Evolutionary conservation across 2,888 invertebrate species (phyloP).

Genomic region (Tipula unca): DNA sequence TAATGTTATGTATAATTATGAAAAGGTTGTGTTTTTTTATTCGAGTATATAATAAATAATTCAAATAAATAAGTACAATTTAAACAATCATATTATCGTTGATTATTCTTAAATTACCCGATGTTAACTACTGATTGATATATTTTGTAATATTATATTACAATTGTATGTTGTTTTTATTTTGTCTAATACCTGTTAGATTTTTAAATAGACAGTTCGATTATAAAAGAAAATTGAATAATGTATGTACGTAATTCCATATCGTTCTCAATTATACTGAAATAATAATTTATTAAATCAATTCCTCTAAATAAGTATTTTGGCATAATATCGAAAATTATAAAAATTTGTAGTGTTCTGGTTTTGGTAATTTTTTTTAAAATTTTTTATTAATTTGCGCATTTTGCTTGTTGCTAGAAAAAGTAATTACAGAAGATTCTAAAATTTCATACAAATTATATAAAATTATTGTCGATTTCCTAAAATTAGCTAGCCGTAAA

Average conservation of each 20-base stretch:
- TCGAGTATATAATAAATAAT: not conserved
- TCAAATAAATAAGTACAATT: not conserved
- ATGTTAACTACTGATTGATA: not conserved
- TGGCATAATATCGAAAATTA: not conserved
- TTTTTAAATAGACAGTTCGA: not conserved
- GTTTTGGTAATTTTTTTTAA: not conserved
- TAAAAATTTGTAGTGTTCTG: not conserved
- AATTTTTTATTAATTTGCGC: not conserved
- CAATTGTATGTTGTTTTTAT: not conserved
- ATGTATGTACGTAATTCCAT: not conserved
- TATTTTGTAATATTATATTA: not conserved
- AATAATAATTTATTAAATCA: not conserved
- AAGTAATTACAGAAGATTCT: not conserved
- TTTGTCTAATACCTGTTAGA: not conserved
- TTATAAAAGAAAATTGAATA: not conserved
- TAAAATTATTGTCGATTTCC: constrained; percentile 1
- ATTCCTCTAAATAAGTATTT: not conserved
- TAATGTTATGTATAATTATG: not conserved
- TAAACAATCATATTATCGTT: not conserved
- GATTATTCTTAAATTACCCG: not conserved
- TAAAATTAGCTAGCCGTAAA: not conserved
- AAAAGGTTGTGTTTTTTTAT: not conserved
- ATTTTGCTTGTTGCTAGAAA: not conserved
- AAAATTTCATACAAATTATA: not conserved
- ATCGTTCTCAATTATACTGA: not conserved